phyloP scores from a whole-genome alignment of 1,140 invertebrate genomes.

The Microplitis mediator region DNA sequence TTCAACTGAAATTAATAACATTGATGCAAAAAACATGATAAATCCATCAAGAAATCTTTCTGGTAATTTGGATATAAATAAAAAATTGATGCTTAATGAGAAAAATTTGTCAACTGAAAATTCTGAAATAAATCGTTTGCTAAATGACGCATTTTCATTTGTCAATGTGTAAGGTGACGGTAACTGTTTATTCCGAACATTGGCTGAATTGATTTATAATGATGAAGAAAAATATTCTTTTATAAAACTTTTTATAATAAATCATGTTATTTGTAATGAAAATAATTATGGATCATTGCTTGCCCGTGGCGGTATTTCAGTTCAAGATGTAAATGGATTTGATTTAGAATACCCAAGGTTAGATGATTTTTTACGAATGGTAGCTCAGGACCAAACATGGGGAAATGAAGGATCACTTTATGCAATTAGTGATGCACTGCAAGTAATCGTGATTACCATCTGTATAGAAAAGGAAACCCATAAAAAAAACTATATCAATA shows the following conservation, averaged over 20 bases:
- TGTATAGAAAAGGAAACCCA: neutral
- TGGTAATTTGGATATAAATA: neutral
- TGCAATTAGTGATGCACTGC: neutral
- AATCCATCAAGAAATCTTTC: neutral
- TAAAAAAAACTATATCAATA: neutral
- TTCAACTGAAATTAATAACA: neutral
- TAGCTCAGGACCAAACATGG: neutral
- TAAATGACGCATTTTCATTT: neutral
- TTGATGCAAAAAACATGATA: neutral
- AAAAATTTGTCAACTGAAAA: neutral
- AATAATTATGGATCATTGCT: neutral
- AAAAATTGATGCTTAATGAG: neutral
- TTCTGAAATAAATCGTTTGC: neutral
- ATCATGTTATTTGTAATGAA: neutral
- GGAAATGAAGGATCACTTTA: neutral
- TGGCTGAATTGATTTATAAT: neutral
- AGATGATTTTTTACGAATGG: neutral
- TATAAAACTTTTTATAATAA: neutral
- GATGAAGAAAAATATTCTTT: neutral
- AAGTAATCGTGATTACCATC: neutral
- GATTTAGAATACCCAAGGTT: neutral
- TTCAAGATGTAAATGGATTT: neutral
- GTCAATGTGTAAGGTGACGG: neutral
- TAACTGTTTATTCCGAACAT: neutral
- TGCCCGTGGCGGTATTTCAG: neutral